Evolutionary conservation across 1,140 invertebrate species (phyloP), one percentile per base, ranked within the genome.

Genomic region (Ceratina australensis): DNA sequence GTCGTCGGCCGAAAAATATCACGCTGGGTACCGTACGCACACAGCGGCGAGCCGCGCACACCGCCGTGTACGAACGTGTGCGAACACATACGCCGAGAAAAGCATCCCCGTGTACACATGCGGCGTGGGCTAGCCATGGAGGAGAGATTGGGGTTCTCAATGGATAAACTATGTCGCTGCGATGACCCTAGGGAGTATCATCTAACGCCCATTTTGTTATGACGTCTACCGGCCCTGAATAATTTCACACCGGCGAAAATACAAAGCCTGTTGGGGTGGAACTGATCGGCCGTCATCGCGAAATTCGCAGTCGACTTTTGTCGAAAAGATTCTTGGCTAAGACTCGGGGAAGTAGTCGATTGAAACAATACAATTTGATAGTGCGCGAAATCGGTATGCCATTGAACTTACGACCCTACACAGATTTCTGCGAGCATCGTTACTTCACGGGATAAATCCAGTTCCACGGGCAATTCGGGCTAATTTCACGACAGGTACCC

Each of bases 161-260:
- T 92, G 91, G 91, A 92, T 92, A 92, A 92, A 91, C 91, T 91
- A 89, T 92, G 91, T 92, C 90, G 89, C 88, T 69, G 72, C 81
- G 80, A 83, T 86, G 80, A 86, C 89, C 91, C 90, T 79, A 86
- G 91, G 90, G 91, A 92, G 83, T 84, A 90, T 92, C 90, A 89
- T 92, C 91, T 90, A 90, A 90, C 89, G 90, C 91, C 90, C 90
- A 90, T 92, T 92, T 90, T 87, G 89, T 92, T 92, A 92, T 90
- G 88, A 92, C 87, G 80, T 89, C 85, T 85, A 79, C 80, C 75
- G 65, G 67, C 50, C 75, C 80, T 86, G 86, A 89, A 89, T 89
- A 87, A 89, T 89, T 89, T 82, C 87, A 71, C 65, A 65, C 18
- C 22, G 68, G 50, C 75, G 68, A 78, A 76, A 76, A 76, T 60